Percentiles rank a stretch among this genome's conserved stretches.
These are phyloP conservation scores for Tetranychus piercei DNA, from an alignment of 2,888 invertebrate species.

Conservation along the genomic window DNA sequence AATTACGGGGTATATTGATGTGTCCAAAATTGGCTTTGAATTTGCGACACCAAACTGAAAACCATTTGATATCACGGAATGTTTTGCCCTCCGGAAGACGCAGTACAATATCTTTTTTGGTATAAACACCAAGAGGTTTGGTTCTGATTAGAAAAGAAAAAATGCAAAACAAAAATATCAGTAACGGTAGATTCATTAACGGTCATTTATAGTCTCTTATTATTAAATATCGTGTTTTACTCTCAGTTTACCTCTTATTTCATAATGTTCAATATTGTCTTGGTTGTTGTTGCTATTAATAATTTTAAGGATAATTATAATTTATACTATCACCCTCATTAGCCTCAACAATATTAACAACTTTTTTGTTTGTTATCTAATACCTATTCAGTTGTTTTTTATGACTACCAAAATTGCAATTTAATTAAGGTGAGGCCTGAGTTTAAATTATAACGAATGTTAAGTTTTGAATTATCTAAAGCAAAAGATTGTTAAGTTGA, in stretches of 20 bases:
- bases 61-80: slow-evolving; percentile 69
- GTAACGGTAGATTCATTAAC: background rate
- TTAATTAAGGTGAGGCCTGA: background rate
- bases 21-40: slow-evolving; percentile 80
- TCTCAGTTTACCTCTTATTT: background rate
- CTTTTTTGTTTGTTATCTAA: background rate
- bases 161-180: background rate
- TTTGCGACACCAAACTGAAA: slow-evolving; percentile 75
- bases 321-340: background rate
- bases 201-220: background rate
- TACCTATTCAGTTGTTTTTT: background rate
- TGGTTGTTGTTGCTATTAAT: background rate
- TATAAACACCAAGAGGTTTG: slow-evolving; percentile 25
- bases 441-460: background rate
- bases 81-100: slow-evolving; percentile 62
- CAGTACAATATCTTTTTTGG: slow-evolving; percentile 51
- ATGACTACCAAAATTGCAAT: background rate
- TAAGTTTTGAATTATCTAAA: slow-evolving; percentile 5
- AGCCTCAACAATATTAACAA: background rate
- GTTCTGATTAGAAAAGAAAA: slow-evolving; percentile 17
- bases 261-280: background rate
- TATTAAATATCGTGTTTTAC: background rate
- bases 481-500: background rate
- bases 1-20: slow-evolving; percentile 53
- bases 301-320: background rate